Base-by-base conservation (phyloP, 2,113 vertebrate species). In the Pachyramphus minor region DNA sequence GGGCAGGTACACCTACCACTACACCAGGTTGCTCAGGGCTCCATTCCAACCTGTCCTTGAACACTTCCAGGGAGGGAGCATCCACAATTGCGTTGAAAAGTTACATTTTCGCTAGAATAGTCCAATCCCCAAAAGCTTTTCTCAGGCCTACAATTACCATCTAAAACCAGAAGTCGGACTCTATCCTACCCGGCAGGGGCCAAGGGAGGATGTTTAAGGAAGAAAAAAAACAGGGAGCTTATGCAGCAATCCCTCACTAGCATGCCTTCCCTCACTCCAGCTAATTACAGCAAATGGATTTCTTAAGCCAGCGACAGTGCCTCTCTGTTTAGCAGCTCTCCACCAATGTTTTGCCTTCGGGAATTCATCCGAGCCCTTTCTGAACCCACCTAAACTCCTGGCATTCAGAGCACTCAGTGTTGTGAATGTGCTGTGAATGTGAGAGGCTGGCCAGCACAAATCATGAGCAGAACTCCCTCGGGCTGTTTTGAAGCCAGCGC, bases 301-400 rank as follows among this genome's bases (percentile, higher is more conserved):
- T 82, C 39, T 74, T 14, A 19, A 47, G 33, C 45, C 5, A 6
- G 21, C 0, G 0, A 33, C 1, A 3, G 12, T n/a, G 37, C 31
- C 56, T 64, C 39, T n/a, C 52, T 53, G 59, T 44, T 79, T 47
- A 64, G 39, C 41, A 64, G 42, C 56, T 79, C 88, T 33, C 35
- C 31, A 3, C 5, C n/a, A 42, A 58, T 0, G 0, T 49, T 83
- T n/a, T 85, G 69, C 58, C 58, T 49, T 58, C 0, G 0, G 44
- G 41, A 93, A 90, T 62, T 78, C 49, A 91, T n/a, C 31, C 0
- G 4, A 93, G 50, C 33, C 72, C 49, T 58, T 79, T 90, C 59
- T 92, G 85, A 91, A 53, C 24, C 28, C 75, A 73, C 56, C 33
- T 9, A 60, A 59, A 31, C 67, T 66, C 27, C 20, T 45, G 72